These are phyloP conservation scores for Chaetura pelagica DNA, from an alignment of 2,113 vertebrate genomes.

Conservation along the genomic window DNA sequence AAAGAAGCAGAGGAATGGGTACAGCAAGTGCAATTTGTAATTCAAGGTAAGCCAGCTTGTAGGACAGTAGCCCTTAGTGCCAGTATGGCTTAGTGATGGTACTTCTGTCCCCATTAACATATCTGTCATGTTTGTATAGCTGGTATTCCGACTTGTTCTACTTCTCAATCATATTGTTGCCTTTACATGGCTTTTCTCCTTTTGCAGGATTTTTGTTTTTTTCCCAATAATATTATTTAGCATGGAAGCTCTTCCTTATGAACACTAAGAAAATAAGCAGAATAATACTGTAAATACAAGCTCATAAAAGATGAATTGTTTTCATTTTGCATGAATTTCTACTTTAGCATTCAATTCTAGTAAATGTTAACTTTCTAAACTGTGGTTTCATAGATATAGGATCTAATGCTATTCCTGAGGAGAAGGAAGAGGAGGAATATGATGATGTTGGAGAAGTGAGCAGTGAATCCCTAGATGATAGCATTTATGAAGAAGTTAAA, in stretches of 20 bases:
- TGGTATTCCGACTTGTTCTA: background rate
- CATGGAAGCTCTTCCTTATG: background rate
- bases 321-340: background rate
- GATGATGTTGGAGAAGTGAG: constrained; percentile 82
- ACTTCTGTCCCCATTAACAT: background rate
- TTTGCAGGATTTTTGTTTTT: background rate
- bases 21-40: constrained; percentile 89
- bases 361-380: constrained; percentile 14
- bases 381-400: constrained; percentile 71
- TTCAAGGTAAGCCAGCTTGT: constrained; percentile 84
- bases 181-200: background rate
- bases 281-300: background rate
- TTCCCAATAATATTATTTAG: background rate
- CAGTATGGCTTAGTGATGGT: background rate
- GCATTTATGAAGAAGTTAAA: constrained; percentile 93
- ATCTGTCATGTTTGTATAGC: background rate
- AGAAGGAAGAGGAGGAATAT: constrained; percentile 84
- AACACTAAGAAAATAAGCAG: background rate
- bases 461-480: constrained; percentile 72
- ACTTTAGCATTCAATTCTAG: background rate
- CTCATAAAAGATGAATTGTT: background rate
- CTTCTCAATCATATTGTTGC: background rate
- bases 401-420: constrained; percentile 84
- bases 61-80: background rate
- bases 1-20: constrained; percentile 96